Percentiles rank a stretch among this genome's conserved stretches.
Evolutionary conservation across 1,140 invertebrate species (phyloP).

Genomic region (Dendrolimus kikuchii): DNA sequence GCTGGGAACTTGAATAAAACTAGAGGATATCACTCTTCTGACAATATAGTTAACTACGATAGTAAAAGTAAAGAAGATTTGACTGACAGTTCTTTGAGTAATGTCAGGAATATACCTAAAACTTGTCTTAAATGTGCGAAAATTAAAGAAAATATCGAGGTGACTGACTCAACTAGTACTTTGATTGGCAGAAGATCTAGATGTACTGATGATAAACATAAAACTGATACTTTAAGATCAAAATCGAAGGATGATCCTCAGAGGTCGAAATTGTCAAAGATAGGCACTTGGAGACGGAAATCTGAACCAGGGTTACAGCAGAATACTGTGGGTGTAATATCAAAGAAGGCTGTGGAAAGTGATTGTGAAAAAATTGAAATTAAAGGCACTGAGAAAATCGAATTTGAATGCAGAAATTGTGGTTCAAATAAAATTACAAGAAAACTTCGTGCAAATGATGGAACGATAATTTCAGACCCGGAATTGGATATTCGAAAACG

Average conservation of each 20-base stretch:
- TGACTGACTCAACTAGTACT: constrained; percentile 42
- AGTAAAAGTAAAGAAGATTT: constrained; percentile 52
- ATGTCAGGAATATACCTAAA: constrained; percentile 53
- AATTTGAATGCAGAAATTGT: constrained; percentile 64
- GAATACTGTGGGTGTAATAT: constrained; percentile 33
- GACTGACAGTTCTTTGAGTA: constrained; percentile 40
- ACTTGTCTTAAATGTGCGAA: constrained; percentile 68
- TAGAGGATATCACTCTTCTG: constrained; percentile 58
- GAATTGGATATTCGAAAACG: constrained; percentile 42
- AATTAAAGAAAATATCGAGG: constrained; percentile 68
- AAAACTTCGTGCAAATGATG: constrained; percentile 36
- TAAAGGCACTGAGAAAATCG: constrained; percentile 53
- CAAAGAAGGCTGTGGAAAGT: constrained; percentile 50
- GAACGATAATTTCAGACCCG: constrained; percentile 40
- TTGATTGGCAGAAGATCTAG: constrained; percentile 47
- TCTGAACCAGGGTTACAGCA: constrained; percentile 78
- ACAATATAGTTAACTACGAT: constrained; percentile 56
- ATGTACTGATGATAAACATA: constrained; percentile 50
- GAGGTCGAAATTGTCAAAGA: constrained; percentile 68
- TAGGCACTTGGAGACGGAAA: constrained; percentile 79
- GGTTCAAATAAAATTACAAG: constrained; percentile 58
- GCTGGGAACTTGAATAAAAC: constrained; percentile 45
- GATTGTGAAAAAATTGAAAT: constrained; percentile 43
- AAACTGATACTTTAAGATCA: constrained; percentile 43
- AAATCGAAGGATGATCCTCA: constrained; percentile 69